A percentile compares a stretch with the other conserved stretches of the same genome.
phyloP scores from a whole-genome alignment of 2,113 vertebrate genomes.

The Urocitellus parryii region DNA sequence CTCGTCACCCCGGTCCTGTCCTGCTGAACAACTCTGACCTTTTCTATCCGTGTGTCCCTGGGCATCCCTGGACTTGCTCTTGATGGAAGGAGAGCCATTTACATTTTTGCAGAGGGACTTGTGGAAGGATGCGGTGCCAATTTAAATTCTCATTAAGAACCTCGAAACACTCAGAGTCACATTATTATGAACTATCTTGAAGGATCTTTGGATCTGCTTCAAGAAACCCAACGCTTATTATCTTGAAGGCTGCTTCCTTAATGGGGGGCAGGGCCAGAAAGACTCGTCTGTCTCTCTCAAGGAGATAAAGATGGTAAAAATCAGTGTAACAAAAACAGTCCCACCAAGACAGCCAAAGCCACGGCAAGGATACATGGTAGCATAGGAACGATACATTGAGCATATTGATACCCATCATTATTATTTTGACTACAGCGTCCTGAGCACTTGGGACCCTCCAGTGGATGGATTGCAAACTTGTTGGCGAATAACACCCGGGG shows the following conservation, averaged over 20 bases:
- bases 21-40: background rate
- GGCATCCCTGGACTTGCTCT: background rate
- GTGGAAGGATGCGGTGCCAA: background rate
- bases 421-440: background rate
- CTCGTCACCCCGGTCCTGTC: fast-evolving
- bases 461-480: too few species aligned
- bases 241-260: slow-evolving; percentile 22
- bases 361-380: background rate
- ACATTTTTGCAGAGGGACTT: background rate
- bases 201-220: background rate
- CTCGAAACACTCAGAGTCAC: background rate
- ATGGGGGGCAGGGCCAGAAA: background rate
- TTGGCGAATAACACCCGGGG: background rate
- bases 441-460: background rate
- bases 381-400: background rate
- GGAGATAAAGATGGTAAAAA: background rate
- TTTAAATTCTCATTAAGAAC: slow-evolving; percentile 42
- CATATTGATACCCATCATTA: background rate
- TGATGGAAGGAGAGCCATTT: background rate
- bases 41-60: background rate
- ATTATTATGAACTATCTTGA: background rate
- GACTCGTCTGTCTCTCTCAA: background rate
- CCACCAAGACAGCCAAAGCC: background rate
- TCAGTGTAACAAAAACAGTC: background rate
- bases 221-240: background rate